A percentile compares a stretch with the other conserved stretches of the same genome.
These are phyloP conservation scores for Sylvia atricapilla DNA, from an alignment of 2,113 vertebrate species.

Conservation along the genomic window DNA sequence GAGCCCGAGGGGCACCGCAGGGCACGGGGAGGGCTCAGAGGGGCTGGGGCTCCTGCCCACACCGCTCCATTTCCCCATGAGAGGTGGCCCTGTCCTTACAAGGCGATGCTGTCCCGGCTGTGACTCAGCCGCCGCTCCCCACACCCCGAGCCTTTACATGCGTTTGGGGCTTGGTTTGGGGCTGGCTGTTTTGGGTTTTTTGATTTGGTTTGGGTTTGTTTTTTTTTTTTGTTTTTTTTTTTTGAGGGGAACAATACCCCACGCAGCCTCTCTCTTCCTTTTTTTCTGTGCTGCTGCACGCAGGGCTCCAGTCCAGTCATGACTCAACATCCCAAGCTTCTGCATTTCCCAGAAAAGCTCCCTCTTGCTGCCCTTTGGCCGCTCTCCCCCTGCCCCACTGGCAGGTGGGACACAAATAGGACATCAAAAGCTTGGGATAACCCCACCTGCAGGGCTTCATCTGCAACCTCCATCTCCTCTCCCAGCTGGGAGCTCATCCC, in stretches of 20 bases:
- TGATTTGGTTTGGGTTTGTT: too few species aligned
- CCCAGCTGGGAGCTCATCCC: neutral
- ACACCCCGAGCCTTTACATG: neutral
- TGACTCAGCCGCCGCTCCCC: neutral
- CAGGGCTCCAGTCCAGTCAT: neutral
- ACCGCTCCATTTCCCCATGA: neutral
- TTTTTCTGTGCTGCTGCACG: neutral
- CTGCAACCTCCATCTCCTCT: neutral
- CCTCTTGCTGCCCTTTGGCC: neutral
- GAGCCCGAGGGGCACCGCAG: neutral
- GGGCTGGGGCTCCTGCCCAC: neutral
- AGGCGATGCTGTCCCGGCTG: neutral
- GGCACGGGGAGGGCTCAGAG: rapidly evolving
- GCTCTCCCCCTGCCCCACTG: neutral
- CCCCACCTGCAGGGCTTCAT: rapidly evolving
- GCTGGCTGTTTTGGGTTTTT: neutral
- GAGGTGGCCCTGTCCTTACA: constrained; percentile 9
- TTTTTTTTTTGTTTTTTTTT: neutral
- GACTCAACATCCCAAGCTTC: constrained; percentile 64
- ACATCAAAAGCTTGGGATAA: rapidly evolving
- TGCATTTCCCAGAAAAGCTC: constrained; percentile 45
- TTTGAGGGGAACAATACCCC: neutral
- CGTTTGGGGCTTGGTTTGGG: neutral
- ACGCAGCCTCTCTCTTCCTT: constrained; percentile 57
- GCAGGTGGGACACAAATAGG: neutral